These are phyloP conservation scores for Blastomussa wellsi DNA, from an alignment of 92 coral and sea anemone genomes.

Conservation along the genomic window DNA sequence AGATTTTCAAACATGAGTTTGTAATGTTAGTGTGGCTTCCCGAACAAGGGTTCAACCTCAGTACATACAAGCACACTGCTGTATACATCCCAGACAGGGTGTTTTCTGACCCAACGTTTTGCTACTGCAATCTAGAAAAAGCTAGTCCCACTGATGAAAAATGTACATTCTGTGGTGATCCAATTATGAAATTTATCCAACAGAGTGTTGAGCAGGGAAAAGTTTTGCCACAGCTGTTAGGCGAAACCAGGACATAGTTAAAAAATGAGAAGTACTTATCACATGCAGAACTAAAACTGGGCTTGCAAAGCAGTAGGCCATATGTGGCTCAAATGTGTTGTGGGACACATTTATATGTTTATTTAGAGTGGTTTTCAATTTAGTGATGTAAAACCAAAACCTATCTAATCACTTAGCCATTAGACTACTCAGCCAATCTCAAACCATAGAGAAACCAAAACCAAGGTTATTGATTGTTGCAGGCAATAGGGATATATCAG, in stretches of 20 bases:
- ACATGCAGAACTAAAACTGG: too few relatives aligned
- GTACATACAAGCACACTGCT: conserved; percentile 36
- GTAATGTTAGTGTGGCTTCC: conserved; percentile 46
- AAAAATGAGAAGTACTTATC: too few relatives aligned
- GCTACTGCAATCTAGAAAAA: conserved; percentile 58
- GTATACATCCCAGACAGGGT: conserved; percentile 59
- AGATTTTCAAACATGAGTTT: conserved; percentile 47
- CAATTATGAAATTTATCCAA: conserved; percentile 26
- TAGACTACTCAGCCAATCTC: conserved; percentile 46
- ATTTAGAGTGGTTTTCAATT: neutral
- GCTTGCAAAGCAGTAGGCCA: too few relatives aligned
- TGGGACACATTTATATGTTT: neutral
- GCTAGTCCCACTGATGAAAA: conserved; percentile 37
- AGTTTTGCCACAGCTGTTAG: conserved; percentile 19
- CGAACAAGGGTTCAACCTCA: conserved; percentile 50
- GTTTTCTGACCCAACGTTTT: conserved; percentile 42
- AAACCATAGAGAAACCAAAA: conserved; percentile 45
- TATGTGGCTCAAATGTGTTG: too few relatives aligned
- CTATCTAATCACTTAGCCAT: neutral
- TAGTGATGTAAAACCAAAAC: neutral
- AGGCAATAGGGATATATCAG: conserved; percentile 32
- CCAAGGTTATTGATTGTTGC: conserved; percentile 41
- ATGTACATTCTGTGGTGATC: conserved; percentile 52
- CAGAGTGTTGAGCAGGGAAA: conserved; percentile 15
- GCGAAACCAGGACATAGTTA: neutral